phyloP scores from a whole-genome alignment of 1,140 invertebrate species.

The Diplogasteroides magnus region DNA sequence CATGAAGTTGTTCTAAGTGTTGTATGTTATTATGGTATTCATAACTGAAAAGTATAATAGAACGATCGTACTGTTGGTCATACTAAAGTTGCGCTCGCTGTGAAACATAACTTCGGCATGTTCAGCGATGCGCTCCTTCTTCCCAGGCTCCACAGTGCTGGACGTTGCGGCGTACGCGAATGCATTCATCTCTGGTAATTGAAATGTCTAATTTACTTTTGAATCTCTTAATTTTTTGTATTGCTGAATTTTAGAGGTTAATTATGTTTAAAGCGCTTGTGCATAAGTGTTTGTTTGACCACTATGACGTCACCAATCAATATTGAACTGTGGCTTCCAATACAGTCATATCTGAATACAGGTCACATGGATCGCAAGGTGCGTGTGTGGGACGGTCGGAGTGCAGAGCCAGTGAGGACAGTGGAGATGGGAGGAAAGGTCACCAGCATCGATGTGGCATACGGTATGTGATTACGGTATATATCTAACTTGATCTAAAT shows the following conservation, averaged over 20 bases:
- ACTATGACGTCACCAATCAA: too few relatives aligned
- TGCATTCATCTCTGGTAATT: conserved; percentile 48
- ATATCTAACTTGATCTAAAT: too few relatives aligned
- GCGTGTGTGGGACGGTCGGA: conserved; percentile 78
- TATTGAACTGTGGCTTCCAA: too few relatives aligned
- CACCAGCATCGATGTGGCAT: conserved; percentile 13
- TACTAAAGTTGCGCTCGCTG: too few relatives aligned
- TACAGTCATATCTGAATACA: conserved; percentile 68
- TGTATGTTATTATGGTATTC: background rate
- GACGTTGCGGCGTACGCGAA: conserved; percentile 74
- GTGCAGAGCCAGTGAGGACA: conserved; percentile 1
- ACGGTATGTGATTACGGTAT: background rate
- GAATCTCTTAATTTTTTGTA: too few relatives aligned
- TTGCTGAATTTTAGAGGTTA: too few relatives aligned
- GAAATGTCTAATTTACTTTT: background rate
- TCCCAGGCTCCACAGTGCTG: conserved; percentile 90
- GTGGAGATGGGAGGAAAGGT: conserved; percentile 25
- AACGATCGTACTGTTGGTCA: too few relatives aligned
- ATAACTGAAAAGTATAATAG: background rate
- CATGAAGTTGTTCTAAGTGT: background rate
- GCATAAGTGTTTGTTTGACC: too few relatives aligned
- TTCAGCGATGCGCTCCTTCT: conserved; percentile 77
- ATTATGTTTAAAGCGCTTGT: too few relatives aligned
- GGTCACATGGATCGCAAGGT: conserved; percentile 97
- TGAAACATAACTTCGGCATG: too few relatives aligned